phyloP scores from a whole-genome alignment of 2,113 vertebrate species.

The Tragelaphus buxtoni region DNA sequence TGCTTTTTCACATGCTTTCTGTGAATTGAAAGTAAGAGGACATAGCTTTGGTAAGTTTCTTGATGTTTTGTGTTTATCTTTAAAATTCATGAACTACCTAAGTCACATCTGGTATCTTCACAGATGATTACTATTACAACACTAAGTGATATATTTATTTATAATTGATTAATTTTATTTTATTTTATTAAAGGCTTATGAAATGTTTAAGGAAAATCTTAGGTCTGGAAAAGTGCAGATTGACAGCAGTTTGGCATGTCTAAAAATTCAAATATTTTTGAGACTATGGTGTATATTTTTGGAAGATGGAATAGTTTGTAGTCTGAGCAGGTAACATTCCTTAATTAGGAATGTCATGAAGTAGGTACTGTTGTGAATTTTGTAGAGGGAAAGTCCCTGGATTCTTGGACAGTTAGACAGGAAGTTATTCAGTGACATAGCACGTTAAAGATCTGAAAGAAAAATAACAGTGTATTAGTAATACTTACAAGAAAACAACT shows the following conservation, averaged over 20 bases:
- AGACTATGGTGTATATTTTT: constrained; percentile 11
- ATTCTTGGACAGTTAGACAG: constrained; percentile 73
- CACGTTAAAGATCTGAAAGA: constrained; percentile 34
- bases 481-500: not conserved
- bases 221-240: not conserved
- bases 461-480: constrained; percentile 15
- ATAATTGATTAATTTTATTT: not conserved
- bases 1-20: not conserved
- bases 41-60: not conserved
- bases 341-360: constrained; percentile 59
- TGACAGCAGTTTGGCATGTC: not conserved
- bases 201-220: not conserved
- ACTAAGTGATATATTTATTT: not conserved
- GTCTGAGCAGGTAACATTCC: constrained; percentile 70
- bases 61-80: not conserved
- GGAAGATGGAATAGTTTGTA: constrained; percentile 56
- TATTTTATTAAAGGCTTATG: not conserved
- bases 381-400: constrained; percentile 56
- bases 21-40: not conserved
- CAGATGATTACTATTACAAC: not conserved
- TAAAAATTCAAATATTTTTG: constrained; percentile 24
- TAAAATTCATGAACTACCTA: not conserved
- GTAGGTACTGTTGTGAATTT: constrained; percentile 63
- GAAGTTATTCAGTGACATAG: constrained; percentile 71
- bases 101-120: not conserved